These are phyloP conservation scores for Catagonus wagneri DNA, from an alignment of 2,113 vertebrate species.

Conservation along the genomic window DNA sequence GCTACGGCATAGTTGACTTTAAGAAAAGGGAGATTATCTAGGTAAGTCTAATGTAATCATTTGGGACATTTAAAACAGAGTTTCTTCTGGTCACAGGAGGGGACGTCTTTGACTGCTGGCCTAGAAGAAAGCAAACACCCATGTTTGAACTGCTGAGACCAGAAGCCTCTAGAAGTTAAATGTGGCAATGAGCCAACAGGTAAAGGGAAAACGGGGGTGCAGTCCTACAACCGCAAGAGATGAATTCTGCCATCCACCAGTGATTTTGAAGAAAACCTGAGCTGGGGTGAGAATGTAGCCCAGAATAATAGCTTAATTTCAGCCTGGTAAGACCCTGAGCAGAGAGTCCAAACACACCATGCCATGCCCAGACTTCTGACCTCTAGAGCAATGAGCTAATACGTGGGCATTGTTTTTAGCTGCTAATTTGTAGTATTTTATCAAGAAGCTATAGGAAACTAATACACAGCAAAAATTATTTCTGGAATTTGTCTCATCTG, in stretches of 20 bases:
- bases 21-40: not conserved
- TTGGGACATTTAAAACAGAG: not conserved
- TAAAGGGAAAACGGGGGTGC: not conserved
- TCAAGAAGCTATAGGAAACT: not conserved
- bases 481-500: not conserved
- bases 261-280: not conserved
- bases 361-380: not conserved
- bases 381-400: not conserved
- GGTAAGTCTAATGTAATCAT: not conserved
- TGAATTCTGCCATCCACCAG: not conserved
- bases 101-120: not conserved
- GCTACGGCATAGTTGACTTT: not conserved
- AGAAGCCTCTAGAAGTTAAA: not conserved
- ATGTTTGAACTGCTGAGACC: not conserved
- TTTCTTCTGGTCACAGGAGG: not conserved
- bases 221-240: not conserved
- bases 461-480: not conserved
- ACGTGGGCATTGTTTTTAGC: not conserved
- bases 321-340: not conserved
- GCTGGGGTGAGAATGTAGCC: not conserved
- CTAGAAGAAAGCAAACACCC: not conserved
- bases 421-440: not conserved
- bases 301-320: not conserved
- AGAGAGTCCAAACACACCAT: not conserved
- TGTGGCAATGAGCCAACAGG: not conserved